Percentiles rank a stretch among this genome's conserved stretches.
Evolutionary conservation across 2,797 vertebrate genomes (phyloP).

Genomic region (Phoxinus dragarum): DNA sequence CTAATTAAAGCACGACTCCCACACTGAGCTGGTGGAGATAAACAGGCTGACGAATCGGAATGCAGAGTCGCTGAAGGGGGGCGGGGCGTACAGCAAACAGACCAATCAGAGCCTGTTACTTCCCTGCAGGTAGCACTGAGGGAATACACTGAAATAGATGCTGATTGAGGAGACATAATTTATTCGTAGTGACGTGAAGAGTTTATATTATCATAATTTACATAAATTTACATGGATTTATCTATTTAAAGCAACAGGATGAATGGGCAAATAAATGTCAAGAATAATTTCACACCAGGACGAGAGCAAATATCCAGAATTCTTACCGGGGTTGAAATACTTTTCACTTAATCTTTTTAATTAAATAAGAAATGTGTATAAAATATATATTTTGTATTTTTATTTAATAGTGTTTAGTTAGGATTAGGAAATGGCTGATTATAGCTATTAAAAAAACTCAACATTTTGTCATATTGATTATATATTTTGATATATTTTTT

Average conservation of each 20-base stretch:
- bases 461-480: not conserved
- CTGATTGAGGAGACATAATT: constrained; percentile 33
- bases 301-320: not conserved
- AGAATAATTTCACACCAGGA: constrained; percentile 36
- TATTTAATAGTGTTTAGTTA: not conserved
- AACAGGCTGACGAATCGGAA: constrained; percentile 71
- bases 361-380: not conserved
- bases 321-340: not conserved
- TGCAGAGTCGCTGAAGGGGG: constrained; percentile 58
- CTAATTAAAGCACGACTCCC: constrained; percentile 64
- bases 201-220: constrained; percentile 50
- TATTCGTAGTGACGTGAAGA: constrained; percentile 38
- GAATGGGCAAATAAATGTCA: constrained; percentile 43
- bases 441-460: not conserved
- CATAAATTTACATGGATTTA: constrained; percentile 36
- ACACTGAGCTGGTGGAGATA: constrained; percentile 67
- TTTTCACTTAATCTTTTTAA: not conserved
- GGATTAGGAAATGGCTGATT: not conserved
- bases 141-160: constrained; percentile 19
- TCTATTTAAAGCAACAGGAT: constrained; percentile 38
- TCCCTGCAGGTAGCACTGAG: constrained; percentile 72
- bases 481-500: not conserved
- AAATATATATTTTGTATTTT: not conserved
- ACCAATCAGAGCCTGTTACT: constrained; percentile 70
- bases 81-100: constrained; percentile 48